Evolutionary conservation across 2,797 vertebrate species (phyloP).

Genomic region (Sebastes dallii): DNA sequence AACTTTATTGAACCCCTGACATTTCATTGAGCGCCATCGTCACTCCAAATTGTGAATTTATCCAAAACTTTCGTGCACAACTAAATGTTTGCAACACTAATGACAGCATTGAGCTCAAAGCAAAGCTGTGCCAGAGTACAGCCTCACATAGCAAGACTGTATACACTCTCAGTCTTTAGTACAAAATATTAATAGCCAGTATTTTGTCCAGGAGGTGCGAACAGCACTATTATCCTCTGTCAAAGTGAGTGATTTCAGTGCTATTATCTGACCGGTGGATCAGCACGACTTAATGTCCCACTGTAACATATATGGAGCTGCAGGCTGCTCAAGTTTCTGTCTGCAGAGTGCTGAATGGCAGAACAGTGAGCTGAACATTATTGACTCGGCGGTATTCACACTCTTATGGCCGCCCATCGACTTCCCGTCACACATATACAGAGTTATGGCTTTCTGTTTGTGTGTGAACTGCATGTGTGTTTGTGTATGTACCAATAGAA

Average conservation of each 20-base stretch:
- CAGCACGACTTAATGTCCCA: constrained; percentile 34
- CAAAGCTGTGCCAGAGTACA: background rate
- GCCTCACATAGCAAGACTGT: background rate
- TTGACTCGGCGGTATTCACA: constrained; percentile 71
- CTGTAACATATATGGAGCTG: constrained; percentile 61
- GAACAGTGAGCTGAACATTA: constrained; percentile 67
- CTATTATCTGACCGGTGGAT: constrained; percentile 55
- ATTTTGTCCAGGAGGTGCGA: constrained; percentile 16
- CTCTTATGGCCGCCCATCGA: constrained; percentile 72
- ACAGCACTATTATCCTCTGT: constrained; percentile 32
- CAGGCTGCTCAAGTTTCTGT: constrained; percentile 54
- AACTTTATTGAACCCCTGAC: background rate
- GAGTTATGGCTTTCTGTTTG: constrained; percentile 60
- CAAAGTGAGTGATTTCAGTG: constrained; percentile 53
- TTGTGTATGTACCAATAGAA: background rate
- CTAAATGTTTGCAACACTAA: too few species aligned
- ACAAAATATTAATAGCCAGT: constrained; percentile 23
- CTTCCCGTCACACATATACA: constrained; percentile 59
- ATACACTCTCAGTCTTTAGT: background rate
- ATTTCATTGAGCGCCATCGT: background rate
- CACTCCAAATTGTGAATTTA: background rate
- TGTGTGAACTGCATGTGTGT: constrained; percentile 12
- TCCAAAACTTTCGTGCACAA: too few species aligned
- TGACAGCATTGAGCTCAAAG: background rate
- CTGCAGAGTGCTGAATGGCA: constrained; percentile 70